Conservation (phyloP, 2,113 vertebrate genomes). For the Miniopterus natalensis region DNA sequence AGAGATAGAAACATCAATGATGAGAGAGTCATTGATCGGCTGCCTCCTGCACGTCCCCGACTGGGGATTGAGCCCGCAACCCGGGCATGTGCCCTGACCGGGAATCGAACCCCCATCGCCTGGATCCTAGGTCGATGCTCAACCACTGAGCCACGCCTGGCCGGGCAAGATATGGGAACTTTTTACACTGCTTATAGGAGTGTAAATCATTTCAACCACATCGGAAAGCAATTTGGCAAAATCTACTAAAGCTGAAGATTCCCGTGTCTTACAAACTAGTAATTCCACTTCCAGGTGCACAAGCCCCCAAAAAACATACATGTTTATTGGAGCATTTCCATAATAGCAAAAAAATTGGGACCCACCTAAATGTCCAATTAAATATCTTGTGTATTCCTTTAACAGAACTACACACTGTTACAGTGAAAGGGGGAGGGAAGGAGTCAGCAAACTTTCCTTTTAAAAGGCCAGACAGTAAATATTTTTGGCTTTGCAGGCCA, state of each 20-base stretch:
- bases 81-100: too few relatives aligned
- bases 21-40: too few relatives aligned
- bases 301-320: neutral
- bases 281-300: neutral
- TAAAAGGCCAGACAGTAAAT: neutral
- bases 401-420: neutral
- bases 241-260: neutral
- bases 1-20: too few relatives aligned
- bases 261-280: neutral
- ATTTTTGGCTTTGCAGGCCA: neutral
- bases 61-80: too few relatives aligned
- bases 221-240: neutral
- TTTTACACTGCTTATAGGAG: neutral
- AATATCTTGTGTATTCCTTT: neutral
- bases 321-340: conserved; percentile 18
- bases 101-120: too few relatives aligned
- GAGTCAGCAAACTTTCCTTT: neutral
- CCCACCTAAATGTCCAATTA: neutral
- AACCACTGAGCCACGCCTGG: too few relatives aligned
- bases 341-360: neutral
- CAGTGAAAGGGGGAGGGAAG: neutral
- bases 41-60: too few relatives aligned
- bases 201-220: neutral
- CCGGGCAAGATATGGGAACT: neutral
- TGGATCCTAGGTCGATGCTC: too few relatives aligned